A percentile compares a stretch with the other conserved stretches of the same genome.
phyloP scores from a whole-genome alignment of 2,888 invertebrate species.

The Diaphora mendica region DNA sequence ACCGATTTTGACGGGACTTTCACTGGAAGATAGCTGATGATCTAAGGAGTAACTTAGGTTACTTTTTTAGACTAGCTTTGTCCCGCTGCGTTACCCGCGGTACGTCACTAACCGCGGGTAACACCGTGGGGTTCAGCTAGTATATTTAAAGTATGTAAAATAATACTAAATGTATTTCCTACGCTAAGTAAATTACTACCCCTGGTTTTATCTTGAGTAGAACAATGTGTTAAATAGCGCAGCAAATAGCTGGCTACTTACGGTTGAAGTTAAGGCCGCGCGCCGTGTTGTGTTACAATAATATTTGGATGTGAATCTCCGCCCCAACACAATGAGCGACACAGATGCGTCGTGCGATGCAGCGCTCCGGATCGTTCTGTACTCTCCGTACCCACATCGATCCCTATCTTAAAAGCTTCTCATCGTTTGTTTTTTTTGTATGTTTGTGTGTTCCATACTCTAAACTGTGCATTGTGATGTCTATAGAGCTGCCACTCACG shows the following conservation, averaged over 20 bases:
- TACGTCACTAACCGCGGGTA: too few species aligned
- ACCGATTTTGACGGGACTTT: too few species aligned
- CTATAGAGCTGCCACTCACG: conserved; percentile 28
- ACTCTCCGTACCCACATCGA: conserved; percentile 31
- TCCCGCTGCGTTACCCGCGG: too few species aligned
- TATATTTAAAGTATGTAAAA: too few species aligned
- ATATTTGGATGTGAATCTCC: conserved; percentile 16
- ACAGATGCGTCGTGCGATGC: conserved; percentile 7
- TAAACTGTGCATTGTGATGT: conserved; percentile 37
- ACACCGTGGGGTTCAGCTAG: too few species aligned
- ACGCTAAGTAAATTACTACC: background rate
- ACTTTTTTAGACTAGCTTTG: too few species aligned
- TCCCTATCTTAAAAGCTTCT: conserved; percentile 63
- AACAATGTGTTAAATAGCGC: background rate
- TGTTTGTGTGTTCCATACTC: conserved; percentile 27
- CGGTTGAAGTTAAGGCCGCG: background rate
- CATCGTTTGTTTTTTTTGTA: conserved; percentile 41
- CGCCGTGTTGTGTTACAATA: conserved; percentile 5
- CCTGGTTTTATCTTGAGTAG: background rate
- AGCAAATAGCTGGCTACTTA: background rate
- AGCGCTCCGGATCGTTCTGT: conserved; percentile 5
- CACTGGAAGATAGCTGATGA: too few species aligned
- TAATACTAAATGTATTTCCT: too few species aligned
- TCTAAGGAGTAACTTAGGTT: too few species aligned
- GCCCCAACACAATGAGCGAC: conserved; percentile 12